Conservation (phyloP, 2,113 vertebrate species). For the Protobothrops mucrosquamatus region DNA sequence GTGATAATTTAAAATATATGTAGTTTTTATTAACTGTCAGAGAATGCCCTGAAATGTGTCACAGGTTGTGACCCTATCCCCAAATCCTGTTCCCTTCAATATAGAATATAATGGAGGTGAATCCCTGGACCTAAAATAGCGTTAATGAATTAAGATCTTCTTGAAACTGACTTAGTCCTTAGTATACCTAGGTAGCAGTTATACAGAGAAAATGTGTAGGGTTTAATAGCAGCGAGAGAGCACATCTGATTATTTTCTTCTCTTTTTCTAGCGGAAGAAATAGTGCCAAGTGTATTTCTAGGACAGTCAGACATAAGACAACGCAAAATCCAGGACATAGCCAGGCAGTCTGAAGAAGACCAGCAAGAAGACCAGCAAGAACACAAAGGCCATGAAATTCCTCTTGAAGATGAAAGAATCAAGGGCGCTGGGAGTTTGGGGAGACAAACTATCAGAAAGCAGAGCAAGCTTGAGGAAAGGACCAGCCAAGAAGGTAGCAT, state of each 20-base stretch:
- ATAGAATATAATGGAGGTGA: neutral
- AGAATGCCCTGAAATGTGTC: neutral
- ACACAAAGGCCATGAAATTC: neutral
- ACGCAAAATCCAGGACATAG: accelerated
- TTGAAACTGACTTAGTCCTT: neutral
- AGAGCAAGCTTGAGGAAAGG: neutral
- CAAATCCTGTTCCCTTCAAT: neutral
- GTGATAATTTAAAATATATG: neutral
- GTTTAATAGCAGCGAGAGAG: neutral
- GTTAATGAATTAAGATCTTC: neutral
- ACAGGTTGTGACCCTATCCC: neutral
- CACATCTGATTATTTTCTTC: neutral
- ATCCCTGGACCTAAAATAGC: neutral
- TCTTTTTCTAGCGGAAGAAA: neutral
- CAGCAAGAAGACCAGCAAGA: neutral
- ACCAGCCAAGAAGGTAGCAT: neutral
- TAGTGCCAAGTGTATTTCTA: neutral
- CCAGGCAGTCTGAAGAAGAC: neutral
- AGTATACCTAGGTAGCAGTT: neutral
- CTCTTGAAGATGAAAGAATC: neutral
- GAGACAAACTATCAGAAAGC: neutral
- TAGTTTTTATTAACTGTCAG: neutral
- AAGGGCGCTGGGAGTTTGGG: neutral
- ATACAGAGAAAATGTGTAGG: neutral
- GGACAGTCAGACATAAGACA: neutral